These are phyloP conservation scores for Cephalotes varians DNA, from an alignment of 2,888 invertebrate genomes.

Conservation along the genomic window DNA sequence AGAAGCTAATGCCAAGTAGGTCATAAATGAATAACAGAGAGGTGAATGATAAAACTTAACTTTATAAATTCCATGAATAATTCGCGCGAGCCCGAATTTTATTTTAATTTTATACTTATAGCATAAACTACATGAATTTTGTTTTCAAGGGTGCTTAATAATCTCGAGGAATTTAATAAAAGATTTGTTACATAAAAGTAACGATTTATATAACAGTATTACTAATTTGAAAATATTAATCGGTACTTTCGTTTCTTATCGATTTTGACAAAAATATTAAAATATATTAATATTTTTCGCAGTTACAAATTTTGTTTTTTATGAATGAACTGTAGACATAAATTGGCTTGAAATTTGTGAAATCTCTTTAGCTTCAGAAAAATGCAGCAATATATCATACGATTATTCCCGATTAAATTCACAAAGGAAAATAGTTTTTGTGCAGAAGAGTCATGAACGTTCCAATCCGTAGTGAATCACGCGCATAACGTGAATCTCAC, in stretches of 20 bases:
- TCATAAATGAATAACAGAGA: constrained; percentile 1
- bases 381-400: background rate
- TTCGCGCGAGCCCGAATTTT: background rate
- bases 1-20: background rate
- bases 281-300: background rate
- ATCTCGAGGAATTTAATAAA: constrained; percentile 33
- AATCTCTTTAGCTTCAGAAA: background rate
- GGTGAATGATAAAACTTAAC: background rate
- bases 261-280: constrained; percentile 7
- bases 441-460: background rate
- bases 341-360: background rate
- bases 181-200: constrained; percentile 28
- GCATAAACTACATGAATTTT: constrained; percentile 8
- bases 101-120: constrained; percentile 45
- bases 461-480: background rate
- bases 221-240: constrained; percentile 3
- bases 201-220: constrained; percentile 8
- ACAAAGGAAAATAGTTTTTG: background rate
- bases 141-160: constrained; percentile 32
- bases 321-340: background rate
- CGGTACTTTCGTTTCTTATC: background rate
- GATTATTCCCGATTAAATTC: background rate
- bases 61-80: constrained; percentile 18
- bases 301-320: background rate
- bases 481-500: background rate